Base-by-base conservation (phyloP, 1,140 invertebrate genomes). In the Plectus sambesii region DNA sequence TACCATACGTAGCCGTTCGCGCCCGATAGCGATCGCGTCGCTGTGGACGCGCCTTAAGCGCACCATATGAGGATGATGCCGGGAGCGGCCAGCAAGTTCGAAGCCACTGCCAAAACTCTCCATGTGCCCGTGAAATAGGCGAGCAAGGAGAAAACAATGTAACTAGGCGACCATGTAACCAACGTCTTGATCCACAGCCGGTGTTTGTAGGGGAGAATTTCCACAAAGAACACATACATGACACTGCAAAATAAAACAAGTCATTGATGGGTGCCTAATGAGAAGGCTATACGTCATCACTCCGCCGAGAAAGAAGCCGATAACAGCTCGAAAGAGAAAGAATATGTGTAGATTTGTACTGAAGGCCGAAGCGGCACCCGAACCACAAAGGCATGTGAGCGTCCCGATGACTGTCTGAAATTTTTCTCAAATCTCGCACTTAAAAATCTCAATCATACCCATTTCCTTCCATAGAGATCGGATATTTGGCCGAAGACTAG, bases 171-270 rank as follows among this genome's bases (percentile, higher is more conserved):
- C 55, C 55, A 56, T 0, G 55, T 56, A 35, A 56, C 51, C 2
- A 47, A 44, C 40, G 47, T 56, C 15, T 55, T 56, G 9, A 56
- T 56, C 46, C 46, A 56, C 45, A 56, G 50, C 2, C 55, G 26
- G 33, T 57, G 55, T 22, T 50, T 57, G 33, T 55, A 49, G 0
- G 55, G 55, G n/a, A 56, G 36, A 25, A 55, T 56, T 35, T 56
- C 55, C 33, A 56, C 43, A 3, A 56, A 49, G 23, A 50, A 56
- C 0, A 56, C 50, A 9, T 49, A 44, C 9, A 56, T 24, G 20
- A 56, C 45, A 17, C 55, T 56, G 47, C 44, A 50, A 24, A 6
- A 20, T 44, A 3, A 2, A 2, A 2, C 41, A 17, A 12, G 2
- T 45, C 19, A 3, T 22, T 2, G 12, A 45, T n/a, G 4, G 23